These are phyloP conservation scores for Neotragus pygmaeus DNA, from an alignment of 2,113 vertebrate genomes.

Conservation along the genomic window DNA sequence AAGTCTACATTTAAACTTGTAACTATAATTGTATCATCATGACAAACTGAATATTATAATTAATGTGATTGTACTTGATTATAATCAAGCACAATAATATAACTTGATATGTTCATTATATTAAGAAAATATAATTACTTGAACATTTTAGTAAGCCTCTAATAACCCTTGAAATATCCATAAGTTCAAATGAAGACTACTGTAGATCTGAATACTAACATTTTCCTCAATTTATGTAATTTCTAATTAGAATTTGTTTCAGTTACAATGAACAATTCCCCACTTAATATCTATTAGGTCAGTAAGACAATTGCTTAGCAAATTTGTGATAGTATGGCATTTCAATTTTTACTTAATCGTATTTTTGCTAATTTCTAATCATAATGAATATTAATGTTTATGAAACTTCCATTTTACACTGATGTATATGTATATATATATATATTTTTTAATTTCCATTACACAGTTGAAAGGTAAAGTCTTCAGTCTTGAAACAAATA, in stretches of 20 bases:
- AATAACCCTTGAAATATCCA: constrained; percentile 14
- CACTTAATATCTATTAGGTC: neutral
- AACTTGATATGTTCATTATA: constrained; percentile 5
- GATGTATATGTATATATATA: neutral
- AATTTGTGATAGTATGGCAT: neutral
- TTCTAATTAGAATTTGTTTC: constrained; percentile 42
- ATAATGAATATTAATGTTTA: constrained; percentile 1
- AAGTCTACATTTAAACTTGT: neutral
- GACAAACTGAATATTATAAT: constrained; percentile 18
- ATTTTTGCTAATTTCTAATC: constrained; percentile 27
- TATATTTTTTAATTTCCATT: neutral
- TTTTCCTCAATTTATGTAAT: neutral
- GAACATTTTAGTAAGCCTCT: constrained; percentile 17
- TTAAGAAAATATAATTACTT: constrained; percentile 41
- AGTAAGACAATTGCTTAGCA: neutral
- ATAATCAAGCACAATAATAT: neutral
- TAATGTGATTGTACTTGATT: constrained; percentile 26
- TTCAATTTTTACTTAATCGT: neutral
- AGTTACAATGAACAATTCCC: neutral
- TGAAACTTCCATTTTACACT: neutral
- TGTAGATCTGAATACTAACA: neutral
- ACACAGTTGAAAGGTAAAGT: neutral
- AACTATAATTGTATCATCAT: constrained; percentile 4
- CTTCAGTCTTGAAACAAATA: neutral
- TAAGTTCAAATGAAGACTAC: neutral